Evolutionary conservation across 2,888 invertebrate genomes (phyloP).

Genomic region (Megamerina dolium): DNA sequence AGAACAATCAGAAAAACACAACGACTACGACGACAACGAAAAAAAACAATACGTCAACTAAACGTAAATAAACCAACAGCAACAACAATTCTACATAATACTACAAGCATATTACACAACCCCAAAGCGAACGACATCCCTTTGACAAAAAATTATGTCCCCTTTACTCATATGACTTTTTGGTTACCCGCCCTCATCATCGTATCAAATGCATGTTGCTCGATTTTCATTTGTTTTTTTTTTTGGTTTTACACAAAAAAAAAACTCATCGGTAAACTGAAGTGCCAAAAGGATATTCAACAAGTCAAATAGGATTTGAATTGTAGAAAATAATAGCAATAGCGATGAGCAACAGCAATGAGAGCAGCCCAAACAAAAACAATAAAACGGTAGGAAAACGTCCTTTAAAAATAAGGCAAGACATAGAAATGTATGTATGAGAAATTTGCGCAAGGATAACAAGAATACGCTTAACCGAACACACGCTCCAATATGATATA

Average conservation of each 20-base stretch:
- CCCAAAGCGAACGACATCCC: not conserved
- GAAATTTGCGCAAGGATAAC: constrained; percentile 19
- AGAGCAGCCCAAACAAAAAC: not conserved
- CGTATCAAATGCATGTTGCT: no score
- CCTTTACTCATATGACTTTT: not conserved
- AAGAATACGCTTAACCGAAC: no score
- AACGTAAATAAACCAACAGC: constrained; percentile 12
- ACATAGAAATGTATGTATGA: constrained; percentile 11
- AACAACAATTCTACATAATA: no score
- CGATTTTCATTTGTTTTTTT: no score
- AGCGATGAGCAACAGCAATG: constrained; percentile 4
- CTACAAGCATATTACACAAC: not conserved
- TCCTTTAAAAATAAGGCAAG: constrained; percentile 1
- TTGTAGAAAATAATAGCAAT: constrained; percentile 8
- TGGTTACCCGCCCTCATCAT: no score
- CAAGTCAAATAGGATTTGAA: constrained; percentile 17
- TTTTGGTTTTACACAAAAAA: no score
- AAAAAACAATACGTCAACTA: no score
- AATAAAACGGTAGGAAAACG: not conserved
- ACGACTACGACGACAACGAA: no score
- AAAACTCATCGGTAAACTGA: not conserved
- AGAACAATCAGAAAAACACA: not conserved
- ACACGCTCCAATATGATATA: no score
- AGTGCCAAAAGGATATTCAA: constrained; percentile 17
- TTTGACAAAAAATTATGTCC: not conserved